A percentile compares a stretch with the other conserved stretches of the same genome.
phyloP scores from a whole-genome alignment of 2,888 invertebrate genomes.

The Perizoma flavofasciatum region DNA sequence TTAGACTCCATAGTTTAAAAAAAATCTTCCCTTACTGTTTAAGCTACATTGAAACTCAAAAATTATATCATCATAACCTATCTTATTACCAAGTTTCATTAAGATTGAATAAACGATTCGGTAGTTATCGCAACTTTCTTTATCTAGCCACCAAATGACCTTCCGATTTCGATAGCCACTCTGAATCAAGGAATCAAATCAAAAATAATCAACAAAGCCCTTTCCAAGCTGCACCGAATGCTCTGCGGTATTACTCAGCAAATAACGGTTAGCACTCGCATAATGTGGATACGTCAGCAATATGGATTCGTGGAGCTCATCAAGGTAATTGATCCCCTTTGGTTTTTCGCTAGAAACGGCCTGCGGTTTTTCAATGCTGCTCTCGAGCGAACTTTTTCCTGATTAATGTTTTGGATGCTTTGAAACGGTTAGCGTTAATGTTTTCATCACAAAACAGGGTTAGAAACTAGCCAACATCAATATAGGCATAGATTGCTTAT shows the following conservation, averaged over 20 bases:
- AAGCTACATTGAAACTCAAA: no score
- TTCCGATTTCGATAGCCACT: constrained; percentile 7
- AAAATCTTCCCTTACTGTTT: no score
- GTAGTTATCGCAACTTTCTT: no score
- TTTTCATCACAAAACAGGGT: no score
- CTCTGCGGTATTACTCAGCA: constrained; percentile 54
- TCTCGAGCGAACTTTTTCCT: constrained; percentile 17
- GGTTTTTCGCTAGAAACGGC: constrained; percentile 65
- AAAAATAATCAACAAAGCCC: constrained; percentile 47
- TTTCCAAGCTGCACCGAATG: constrained; percentile 47
- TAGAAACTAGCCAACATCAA: no score
- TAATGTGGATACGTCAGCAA: constrained; percentile 77
- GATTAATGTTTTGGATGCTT: not conserved
- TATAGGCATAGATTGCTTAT: no score
- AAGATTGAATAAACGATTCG: no score
- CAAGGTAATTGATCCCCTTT: constrained; percentile 82
- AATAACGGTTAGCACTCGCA: constrained; percentile 59
- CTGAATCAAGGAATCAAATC: constrained; percentile 40
- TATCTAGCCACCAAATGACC: not conserved
- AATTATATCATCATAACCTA: no score
- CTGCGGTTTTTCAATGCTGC: constrained; percentile 46
- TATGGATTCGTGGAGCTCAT: constrained; percentile 77
- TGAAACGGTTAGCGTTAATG: not conserved
- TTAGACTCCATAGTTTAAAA: no score
- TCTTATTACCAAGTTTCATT: no score